phyloP scores from a whole-genome alignment of 2,113 vertebrate species.

The Triplophysa rosa region DNA sequence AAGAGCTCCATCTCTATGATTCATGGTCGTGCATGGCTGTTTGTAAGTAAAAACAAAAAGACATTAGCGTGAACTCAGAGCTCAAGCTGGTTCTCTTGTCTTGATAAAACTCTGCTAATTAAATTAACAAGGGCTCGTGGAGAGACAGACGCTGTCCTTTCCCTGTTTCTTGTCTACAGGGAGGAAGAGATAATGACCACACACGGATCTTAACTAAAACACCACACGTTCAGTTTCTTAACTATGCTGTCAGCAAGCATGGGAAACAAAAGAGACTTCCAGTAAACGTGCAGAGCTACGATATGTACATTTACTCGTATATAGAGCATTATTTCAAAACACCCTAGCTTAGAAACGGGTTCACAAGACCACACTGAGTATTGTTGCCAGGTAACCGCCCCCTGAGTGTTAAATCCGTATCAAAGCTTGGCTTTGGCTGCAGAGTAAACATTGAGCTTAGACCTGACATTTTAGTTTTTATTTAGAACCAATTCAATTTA shows the following conservation, averaged over 20 bases:
- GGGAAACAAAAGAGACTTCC: neutral
- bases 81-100: conserved; percentile 23
- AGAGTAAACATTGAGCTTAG: neutral
- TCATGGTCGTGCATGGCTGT: neutral
- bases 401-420: neutral
- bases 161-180: neutral
- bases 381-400: conserved; percentile 20
- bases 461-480: no score
- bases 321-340: neutral
- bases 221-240: conserved; percentile 8
- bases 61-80: neutral
- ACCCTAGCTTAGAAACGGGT: neutral
- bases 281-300: neutral
- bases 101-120: conserved; percentile 48
- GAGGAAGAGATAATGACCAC: conserved; percentile 27
- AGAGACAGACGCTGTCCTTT: neutral
- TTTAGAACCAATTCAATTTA: no score
- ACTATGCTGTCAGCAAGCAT: neutral
- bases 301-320: conserved; percentile 1
- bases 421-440: neutral
- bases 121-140: conserved; percentile 34
- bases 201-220: conserved; percentile 38
- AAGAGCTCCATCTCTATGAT: neutral
- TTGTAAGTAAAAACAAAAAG: conserved; percentile 5
- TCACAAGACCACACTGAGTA: conserved; percentile 7